Base-by-base conservation (phyloP, 2,113 vertebrate genomes). In the Hucho hucho region DNA sequence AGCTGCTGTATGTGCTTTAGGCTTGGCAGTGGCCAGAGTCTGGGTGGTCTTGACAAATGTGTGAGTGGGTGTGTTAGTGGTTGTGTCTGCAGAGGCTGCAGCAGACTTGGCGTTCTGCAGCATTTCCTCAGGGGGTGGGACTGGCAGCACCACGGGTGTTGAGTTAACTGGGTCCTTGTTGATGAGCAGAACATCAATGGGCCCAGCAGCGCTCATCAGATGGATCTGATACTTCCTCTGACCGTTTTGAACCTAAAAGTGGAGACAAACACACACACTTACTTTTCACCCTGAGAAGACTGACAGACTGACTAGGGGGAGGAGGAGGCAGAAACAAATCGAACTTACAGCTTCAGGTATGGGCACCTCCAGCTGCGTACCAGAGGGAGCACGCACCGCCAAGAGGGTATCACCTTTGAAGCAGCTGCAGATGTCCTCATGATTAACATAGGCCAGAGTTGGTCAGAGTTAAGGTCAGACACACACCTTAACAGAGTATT, bases 161-260 rank as follows among this genome's bases (percentile, higher is more conserved):
- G 95, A 94, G 81, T 93, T 94, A 77, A 91, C 92, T 0, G 95
- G 93, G 59, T 93, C 93, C 84, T 98, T 98, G 87, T 97, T 99
- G 64, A 99, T 95, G 70, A 99, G 87, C 18, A 98, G 85, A 1
- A 98, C 96, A 29, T 98, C 96, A 1, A 99, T 95, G 2, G 98
- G 95, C 1, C 96, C 97, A 4, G 91, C 93, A 46, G 93, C 79
- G 73, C 98, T 99, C 90, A 97, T 99, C 79, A 99, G 76, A 25
- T 98, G 93, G 80, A 98, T 96, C 93, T 99, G 97, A 37, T 97
- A 98, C 71, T 95, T 96, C 85, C 95, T 95, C 77, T 96, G 95
- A 28, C 95, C 93, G 49, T 95, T 95, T n/a, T 88, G 84, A 61
- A 92, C 94, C 97, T 99, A 43, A 43, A 70, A n/a, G 81, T 79